phyloP scores from a whole-genome alignment of 2,797 vertebrate species.

The Brachyalestes nurse region DNA sequence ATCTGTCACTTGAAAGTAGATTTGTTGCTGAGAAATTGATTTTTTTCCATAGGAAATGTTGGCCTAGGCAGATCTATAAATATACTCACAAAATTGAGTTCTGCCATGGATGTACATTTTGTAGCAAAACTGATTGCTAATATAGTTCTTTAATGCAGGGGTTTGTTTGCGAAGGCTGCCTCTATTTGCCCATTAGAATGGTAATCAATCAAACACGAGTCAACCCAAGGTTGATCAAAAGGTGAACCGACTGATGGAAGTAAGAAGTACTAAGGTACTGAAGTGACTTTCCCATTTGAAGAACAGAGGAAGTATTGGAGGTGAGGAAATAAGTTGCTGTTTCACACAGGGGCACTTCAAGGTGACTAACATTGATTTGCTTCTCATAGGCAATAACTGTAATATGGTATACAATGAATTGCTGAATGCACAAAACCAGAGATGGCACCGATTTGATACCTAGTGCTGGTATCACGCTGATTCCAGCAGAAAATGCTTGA shows the following conservation, averaged over 20 bases:
- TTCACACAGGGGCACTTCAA: neutral
- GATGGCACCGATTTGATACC: neutral
- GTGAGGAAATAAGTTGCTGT: constrained; percentile 9
- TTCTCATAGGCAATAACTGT: neutral
- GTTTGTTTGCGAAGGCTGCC: constrained; percentile 31
- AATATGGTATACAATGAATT: neutral
- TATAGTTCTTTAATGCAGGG: constrained; percentile 35
- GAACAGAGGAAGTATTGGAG: neutral
- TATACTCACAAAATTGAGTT: constrained; percentile 49
- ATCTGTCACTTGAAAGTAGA: constrained; percentile 44
- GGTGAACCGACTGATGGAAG: neutral
- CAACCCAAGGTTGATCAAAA: constrained; percentile 37
- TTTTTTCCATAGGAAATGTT: constrained; percentile 42
- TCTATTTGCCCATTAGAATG: constrained; percentile 40
- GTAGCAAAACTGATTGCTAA: constrained; percentile 48
- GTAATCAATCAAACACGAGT: constrained; percentile 48
- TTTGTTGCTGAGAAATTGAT: constrained; percentile 51
- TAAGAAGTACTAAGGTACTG: neutral
- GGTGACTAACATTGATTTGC: constrained; percentile 1
- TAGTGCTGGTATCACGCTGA: neutral
- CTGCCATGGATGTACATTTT: constrained; percentile 39
- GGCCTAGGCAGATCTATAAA: constrained; percentile 52
- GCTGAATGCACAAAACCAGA: neutral
- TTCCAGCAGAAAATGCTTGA: neutral
- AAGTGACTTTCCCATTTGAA: constrained; percentile 23